Base-by-base conservation (phyloP, 2,113 vertebrate genomes). In the Charina bottae region DNA sequence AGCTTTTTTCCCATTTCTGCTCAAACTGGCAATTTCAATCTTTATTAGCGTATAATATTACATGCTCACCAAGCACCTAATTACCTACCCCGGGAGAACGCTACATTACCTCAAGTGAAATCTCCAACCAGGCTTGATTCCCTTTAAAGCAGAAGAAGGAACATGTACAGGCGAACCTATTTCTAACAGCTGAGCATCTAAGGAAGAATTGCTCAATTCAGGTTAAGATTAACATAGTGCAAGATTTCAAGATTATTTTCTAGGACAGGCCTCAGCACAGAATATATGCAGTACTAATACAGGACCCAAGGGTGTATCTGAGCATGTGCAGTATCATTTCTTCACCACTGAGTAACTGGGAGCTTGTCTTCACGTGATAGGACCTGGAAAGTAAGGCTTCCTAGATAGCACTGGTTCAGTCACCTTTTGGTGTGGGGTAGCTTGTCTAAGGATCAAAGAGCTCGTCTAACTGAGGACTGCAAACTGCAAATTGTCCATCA, bases 1-100 rank as follows among this genome's bases (percentile, higher is more conserved):
- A 84, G 12, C 56, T 28, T 78, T 24, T 24, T 7, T 19, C 10
- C 90, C 3, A n/a, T 64, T 89, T 85, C 72, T 89, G 88, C 15
- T 54, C 33, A 89, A 89, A 85, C 53, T 46, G 91, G 83, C 53
- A 56, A 37, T 42, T 85, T 92, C 49, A 89, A 85, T 89, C 83
- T 42, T 89, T 89, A 85, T 85, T 60, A 89, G 83, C 33, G 56
- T 64, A 85, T 56, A 53, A 42, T 68, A 84, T 92, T 85, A 56
- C 78, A 89, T 68, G 83, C 91, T 85, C 83, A 85, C 88, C 58
- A 56, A 89, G 83, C 88, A 58, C 49, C 59, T 89, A 92, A 92
- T 89, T 89, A 60, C 24, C 59, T 26, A 23, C 78, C 87, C 46
- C 10, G 42, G 24, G 91, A 84, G 87, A 68, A 60, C 33, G 6